Conservation (phyloP, 2,113 vertebrate species). For the Catharus fuscescens region DNA sequence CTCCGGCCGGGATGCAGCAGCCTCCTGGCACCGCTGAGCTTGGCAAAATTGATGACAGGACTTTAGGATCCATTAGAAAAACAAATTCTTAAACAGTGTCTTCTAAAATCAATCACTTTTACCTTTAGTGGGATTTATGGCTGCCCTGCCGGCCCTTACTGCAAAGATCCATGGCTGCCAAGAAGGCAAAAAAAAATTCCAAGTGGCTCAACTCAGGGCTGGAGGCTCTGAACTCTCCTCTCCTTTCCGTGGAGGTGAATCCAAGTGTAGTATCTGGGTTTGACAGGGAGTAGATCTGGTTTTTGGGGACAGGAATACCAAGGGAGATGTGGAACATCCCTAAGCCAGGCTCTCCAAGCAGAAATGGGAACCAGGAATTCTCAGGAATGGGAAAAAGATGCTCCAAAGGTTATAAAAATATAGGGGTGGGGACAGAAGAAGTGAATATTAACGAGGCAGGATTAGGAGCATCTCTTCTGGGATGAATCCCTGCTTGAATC, state of each 20-base stretch:
- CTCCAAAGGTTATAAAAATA: background rate
- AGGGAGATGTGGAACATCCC: rapidly evolving
- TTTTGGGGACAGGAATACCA: background rate
- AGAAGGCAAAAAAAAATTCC: background rate
- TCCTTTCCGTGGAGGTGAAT: background rate
- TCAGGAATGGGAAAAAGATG: background rate
- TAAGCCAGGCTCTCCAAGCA: background rate
- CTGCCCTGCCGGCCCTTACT: conserved; percentile 3
- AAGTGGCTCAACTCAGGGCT: background rate
- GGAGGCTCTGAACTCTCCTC: background rate
- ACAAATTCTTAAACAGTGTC: conserved; percentile 73
- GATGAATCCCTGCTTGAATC: background rate
- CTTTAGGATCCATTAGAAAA: conserved; percentile 74
- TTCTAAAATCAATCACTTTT: conserved; percentile 74
- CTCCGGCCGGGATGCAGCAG: background rate
- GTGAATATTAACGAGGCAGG: rapidly evolving
- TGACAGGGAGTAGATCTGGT: background rate
- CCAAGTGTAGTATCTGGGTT: background rate
- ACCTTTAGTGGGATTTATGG: conserved; percentile 67
- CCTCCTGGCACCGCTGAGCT: conserved; percentile 65
- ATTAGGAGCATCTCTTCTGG: background rate
- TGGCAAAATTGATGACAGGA: conserved; percentile 64
- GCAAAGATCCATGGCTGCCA: conserved; percentile 58
- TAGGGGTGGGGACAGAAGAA: background rate
- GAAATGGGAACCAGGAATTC: background rate